phyloP scores from a whole-genome alignment of 1,140 invertebrate genomes.

The Bemisia tabaci region DNA sequence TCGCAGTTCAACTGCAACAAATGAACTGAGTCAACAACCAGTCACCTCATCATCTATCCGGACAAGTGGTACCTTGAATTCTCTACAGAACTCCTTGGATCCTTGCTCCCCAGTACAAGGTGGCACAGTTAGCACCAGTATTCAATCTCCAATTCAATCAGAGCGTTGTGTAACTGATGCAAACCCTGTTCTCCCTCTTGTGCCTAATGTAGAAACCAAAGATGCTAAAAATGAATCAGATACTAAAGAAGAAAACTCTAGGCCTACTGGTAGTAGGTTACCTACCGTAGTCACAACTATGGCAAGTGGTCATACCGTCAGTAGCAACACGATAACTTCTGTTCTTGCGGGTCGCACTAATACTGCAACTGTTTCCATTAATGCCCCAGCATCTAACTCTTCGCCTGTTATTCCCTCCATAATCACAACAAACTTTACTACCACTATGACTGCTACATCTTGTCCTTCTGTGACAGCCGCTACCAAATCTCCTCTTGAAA shows the following conservation, averaged over 20 bases:
- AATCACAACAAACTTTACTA: background rate
- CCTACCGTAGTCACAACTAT: slow-evolving; percentile 45
- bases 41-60: slow-evolving; percentile 57
- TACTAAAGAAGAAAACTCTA: slow-evolving; percentile 6
- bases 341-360: slow-evolving; percentile 57
- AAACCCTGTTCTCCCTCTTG: background rate
- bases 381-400: slow-evolving; percentile 20
- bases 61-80: no score
- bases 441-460: slow-evolving; percentile 7
- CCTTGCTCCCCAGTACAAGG: slow-evolving; percentile 60
- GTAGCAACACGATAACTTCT: slow-evolving; percentile 60
- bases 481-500: slow-evolving; percentile 60
- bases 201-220: background rate
- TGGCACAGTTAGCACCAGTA: slow-evolving; percentile 57
- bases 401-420: background rate
- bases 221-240: slow-evolving; percentile 3
- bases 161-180: background rate
- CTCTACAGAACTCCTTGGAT: no score
- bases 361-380: slow-evolving; percentile 56
- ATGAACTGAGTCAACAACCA: no score
- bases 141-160: slow-evolving; percentile 32
- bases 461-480: no score
- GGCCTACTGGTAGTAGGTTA: slow-evolving; percentile 4
- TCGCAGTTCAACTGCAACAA: no score
- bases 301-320: slow-evolving; percentile 56